Base-by-base conservation (phyloP, 2,113 vertebrate species). In the Xerus inauris region DNA sequence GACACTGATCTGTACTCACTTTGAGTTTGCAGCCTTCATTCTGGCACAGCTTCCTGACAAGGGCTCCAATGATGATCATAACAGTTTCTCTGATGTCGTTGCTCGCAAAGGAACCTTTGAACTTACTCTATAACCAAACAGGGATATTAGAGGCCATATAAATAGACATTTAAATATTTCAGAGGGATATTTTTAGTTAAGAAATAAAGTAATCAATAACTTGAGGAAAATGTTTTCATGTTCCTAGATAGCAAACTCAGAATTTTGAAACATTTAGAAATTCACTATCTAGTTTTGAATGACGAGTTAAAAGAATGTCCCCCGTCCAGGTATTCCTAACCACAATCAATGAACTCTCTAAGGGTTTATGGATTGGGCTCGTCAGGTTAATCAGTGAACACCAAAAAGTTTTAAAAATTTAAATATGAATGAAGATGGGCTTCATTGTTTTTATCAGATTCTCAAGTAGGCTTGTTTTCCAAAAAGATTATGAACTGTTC, bases 71-170 rank as follows among this genome's bases (percentile, higher is more conserved):
- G 95, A 99, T 98, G 97, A 99, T 99, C 97, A 99, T 98, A 57
- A 99, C 97, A 2, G 99, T 99, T 98, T 99, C 99, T 98, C 98
- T 99, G 96, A 99, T 99, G 94, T 99, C 99, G 40, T 89, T 98
- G 94, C 98, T 99, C 42, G 98, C 99, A 0, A 99, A 99, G 62
- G 99, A 99, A 86, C 98, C 98, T 94, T 99, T 99, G 94, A 98
- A 99, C 95, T 98, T 99, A 64, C 98, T 98, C 99, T 99, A 96
- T 91, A 95, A 20, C 8, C 51, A 98, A 97, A 97, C 72, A 94
- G 82, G 19, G 64, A 71, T 49, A 82, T 76, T 94, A 77, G 0
- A 45, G 28, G 1, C 95, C 82, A 96, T 19, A n/a, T 24, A 72
- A 87, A n/a, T n/a, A n/a, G 62, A 83, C 35, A 73, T 73, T 73